Conservation (phyloP, 2,113 vertebrate species). For the Numida meleagris region DNA sequence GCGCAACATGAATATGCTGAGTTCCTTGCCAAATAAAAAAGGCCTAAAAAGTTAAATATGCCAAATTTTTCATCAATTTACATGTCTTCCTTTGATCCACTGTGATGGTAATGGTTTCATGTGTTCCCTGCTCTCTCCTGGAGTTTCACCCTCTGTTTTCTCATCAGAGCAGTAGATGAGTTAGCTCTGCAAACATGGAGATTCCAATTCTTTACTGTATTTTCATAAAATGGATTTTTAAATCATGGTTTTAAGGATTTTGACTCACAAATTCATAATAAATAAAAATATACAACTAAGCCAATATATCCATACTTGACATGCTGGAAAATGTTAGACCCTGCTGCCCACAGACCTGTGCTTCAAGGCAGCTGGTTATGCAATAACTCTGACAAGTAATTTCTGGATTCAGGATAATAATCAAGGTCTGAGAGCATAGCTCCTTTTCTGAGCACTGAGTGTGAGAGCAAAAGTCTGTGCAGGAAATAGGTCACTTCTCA, state of each 20-base stretch:
- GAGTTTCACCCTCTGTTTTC: neutral
- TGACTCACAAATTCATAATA: neutral
- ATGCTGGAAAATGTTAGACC: neutral
- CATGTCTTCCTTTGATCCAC: neutral
- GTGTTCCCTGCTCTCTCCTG: neutral
- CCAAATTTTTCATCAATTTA: neutral
- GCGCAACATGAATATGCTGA: neutral
- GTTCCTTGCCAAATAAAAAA: neutral
- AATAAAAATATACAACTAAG: neutral
- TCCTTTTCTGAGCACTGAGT: neutral
- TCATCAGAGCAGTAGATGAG: neutral
- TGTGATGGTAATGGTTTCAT: neutral
- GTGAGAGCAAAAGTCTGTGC: neutral
- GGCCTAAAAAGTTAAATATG: neutral
- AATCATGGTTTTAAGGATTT: neutral
- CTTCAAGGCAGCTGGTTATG: neutral
- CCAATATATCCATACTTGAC: neutral
- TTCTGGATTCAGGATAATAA: neutral
- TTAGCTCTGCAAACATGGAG: neutral
- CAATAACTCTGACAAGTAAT: neutral
- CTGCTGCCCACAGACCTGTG: neutral
- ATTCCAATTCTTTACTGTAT: neutral
- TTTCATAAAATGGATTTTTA: neutral
- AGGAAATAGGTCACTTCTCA: neutral
- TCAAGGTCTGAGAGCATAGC: neutral